These are phyloP conservation scores for Nysson spinosus DNA, from an alignment of 2,888 invertebrate species.

Conservation along the genomic window DNA sequence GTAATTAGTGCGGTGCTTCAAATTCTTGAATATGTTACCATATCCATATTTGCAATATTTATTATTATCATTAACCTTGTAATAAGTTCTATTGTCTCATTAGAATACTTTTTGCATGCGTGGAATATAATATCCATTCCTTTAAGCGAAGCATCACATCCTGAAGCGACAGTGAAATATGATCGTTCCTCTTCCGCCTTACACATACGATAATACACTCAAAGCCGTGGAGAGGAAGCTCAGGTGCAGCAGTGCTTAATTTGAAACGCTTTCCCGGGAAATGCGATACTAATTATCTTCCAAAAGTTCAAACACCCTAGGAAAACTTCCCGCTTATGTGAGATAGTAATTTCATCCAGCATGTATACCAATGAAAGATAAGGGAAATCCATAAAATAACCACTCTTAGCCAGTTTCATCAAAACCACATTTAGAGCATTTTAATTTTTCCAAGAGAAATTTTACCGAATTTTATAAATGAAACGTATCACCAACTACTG, in stretches of 20 bases:
- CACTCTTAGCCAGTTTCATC: too few species aligned
- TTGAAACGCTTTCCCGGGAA: constrained; percentile 67
- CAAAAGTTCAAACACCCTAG: constrained; percentile 38
- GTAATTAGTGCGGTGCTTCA: too few species aligned
- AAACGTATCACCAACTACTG: too few species aligned
- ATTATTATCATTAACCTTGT: too few species aligned
- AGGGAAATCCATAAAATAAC: too few species aligned
- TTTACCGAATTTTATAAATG: too few species aligned
- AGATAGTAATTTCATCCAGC: too few species aligned
- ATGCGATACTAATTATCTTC: constrained; percentile 63
- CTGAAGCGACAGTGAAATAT: constrained; percentile 49
- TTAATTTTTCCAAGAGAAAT: too few species aligned
- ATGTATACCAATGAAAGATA: too few species aligned
- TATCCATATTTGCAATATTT: too few species aligned
- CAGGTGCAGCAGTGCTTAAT: constrained; percentile 68
- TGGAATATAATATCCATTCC: constrained; percentile 34
- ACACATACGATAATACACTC: constrained; percentile 25
- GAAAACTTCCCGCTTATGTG: constrained; percentile 27
- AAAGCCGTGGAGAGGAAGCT: constrained; percentile 37
- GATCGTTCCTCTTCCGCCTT: constrained; percentile 18
- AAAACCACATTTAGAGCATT: too few species aligned
- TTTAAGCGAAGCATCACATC: constrained; percentile 23
- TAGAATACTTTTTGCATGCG: constrained; percentile 3
- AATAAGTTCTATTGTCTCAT: not conserved
- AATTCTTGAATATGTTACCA: too few species aligned